Base-by-base conservation (phyloP, 2,797 vertebrate genomes). In the Thunnus albacares region DNA sequence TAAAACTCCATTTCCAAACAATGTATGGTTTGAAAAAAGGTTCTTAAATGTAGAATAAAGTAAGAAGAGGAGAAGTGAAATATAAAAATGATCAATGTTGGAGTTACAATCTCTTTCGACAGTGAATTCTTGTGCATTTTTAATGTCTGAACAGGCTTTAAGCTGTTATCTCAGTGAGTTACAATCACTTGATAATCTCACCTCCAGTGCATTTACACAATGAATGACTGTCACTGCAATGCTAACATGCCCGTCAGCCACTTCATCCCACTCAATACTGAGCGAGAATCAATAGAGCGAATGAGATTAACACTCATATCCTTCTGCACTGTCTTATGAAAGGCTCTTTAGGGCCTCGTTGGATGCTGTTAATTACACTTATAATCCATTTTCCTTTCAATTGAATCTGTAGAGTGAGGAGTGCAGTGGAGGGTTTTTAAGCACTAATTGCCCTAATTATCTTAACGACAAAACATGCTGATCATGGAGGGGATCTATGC, bases 261-360 rank as follows among this genome's bases (percentile, higher is more conserved):
- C 90, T 91, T 84, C 80, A 91, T 83, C 75, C 83, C 83, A 84
- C 82, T 91, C 84, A 80, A 82, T 83, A 82, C 77, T 82, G 85
- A 92, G 85, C 41, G 86, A 86, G 90, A 93, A 94, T 94, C 93
- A 93, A 94, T 94, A 88, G 83, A 84, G 74, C 35, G 53, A 75
- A 90, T 69, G 89, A 90, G 93, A 94, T 93, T 92, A 94, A 85
- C 69, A 6, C 85, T 92, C 90, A 90, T 92, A 88, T 91, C 85
- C 84, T 49, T 74, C 82, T 75, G 84, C 83, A 89, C 89, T 87
- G 84, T 94, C 89, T 93, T 90, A 90, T 92, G 88, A 92, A 90
- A 90, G 70, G 89, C 90, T 92, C 90, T 91, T 90, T 62, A 47
- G 87, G 89, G 90, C 83, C 90, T 92, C 59, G 60, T 84, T 67